phyloP scores from a whole-genome alignment of 1,140 invertebrate species.

The Nephotettix cincticeps region DNA sequence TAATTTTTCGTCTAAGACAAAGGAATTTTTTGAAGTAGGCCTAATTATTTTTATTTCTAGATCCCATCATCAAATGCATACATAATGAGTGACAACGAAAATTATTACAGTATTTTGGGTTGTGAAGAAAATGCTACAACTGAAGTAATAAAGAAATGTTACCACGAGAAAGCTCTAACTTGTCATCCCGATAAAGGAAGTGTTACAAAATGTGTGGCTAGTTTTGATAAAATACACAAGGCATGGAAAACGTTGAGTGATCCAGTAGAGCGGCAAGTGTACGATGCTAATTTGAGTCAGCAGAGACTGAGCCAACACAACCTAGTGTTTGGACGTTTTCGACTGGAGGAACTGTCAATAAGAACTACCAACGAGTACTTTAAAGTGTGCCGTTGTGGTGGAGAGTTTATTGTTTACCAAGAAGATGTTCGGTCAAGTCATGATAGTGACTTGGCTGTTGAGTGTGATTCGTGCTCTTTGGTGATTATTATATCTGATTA shows the following conservation, averaged over 20 bases:
- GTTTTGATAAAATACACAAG: not conserved
- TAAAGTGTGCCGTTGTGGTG: not conserved
- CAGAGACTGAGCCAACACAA: not conserved
- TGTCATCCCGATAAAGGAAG: not conserved
- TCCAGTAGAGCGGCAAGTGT: not conserved
- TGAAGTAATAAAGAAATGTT: conserved; percentile 17
- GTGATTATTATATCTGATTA: not conserved
- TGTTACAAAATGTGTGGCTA: not conserved
- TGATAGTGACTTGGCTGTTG: not conserved
- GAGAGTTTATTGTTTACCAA: not conserved
- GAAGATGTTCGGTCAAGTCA: not conserved
- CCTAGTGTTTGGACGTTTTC: not conserved
- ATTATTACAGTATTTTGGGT: conserved; percentile 4
- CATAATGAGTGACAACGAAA: not conserved
- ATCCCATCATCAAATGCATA: too few species aligned
- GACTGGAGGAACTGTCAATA: not conserved
- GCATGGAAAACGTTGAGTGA: conserved; percentile 8
- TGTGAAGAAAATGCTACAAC: not conserved
- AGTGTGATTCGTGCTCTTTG: conserved; percentile 11
- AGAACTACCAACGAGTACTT: not conserved
- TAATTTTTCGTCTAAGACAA: too few species aligned
- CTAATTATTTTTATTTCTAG: too few species aligned
- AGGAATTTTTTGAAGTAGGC: too few species aligned
- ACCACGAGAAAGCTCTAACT: conserved; percentile 4
- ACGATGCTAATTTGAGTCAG: not conserved